These are phyloP conservation scores for Agrochola litura DNA, from an alignment of 2,888 invertebrate genomes.

Conservation along the genomic window DNA sequence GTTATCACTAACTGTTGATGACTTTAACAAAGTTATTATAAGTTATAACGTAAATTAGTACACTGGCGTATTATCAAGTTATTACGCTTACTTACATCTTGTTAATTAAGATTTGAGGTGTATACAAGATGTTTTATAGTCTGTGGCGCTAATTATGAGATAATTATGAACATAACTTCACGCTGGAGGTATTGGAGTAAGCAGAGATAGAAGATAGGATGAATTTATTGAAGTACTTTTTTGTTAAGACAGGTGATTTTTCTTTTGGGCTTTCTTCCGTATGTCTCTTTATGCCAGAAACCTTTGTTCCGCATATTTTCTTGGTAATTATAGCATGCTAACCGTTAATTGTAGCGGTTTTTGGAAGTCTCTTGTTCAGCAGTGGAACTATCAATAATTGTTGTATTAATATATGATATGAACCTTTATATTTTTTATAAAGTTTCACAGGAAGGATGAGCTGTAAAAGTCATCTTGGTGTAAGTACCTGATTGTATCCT, in stretches of 20 bases:
- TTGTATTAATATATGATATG: background rate
- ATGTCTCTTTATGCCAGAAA: background rate
- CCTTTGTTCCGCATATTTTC: conserved; percentile 22
- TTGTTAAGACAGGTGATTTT: conserved; percentile 12
- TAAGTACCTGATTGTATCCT: background rate
- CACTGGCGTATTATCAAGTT: conserved; percentile 30
- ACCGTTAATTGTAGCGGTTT: conserved; percentile 11
- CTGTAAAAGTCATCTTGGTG: background rate
- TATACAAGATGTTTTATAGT: conserved; percentile 36
- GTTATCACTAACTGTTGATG: conserved; percentile 47
- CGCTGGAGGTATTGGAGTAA: conserved; percentile 24
- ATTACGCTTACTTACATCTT: conserved; percentile 35
- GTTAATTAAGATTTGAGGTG: conserved; percentile 53
- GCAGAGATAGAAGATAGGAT: conserved; percentile 33
- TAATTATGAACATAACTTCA: conserved; percentile 49
- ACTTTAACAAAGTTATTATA: conserved; percentile 53
- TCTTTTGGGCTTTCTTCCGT: conserved; percentile 1
- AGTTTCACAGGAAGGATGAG: background rate
- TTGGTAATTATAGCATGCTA: background rate
- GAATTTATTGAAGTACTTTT: conserved; percentile 12
- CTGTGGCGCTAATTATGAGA: conserved; percentile 38
- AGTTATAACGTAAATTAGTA: conserved; percentile 46
- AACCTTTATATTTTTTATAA: background rate
- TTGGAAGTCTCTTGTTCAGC: background rate
- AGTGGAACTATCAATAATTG: conserved; percentile 16